Evolutionary conservation across 2,888 invertebrate genomes (phyloP).

Genomic region (Oxyscelio sp.): DNA sequence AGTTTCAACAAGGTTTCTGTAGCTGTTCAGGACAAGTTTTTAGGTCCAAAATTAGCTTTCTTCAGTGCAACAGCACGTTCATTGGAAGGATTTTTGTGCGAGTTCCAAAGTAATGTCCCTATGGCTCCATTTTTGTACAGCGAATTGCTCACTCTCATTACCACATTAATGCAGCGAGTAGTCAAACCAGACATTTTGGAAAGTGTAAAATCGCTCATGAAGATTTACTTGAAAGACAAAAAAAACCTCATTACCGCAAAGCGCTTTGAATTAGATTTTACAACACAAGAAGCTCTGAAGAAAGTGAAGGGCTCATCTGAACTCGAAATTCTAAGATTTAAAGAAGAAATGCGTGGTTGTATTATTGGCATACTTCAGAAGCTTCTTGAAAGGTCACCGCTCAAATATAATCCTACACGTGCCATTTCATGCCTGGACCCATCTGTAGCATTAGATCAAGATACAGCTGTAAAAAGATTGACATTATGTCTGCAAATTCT

Average conservation of each 20-base stretch:
- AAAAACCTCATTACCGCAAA: slow-evolving; percentile 51
- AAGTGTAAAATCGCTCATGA: slow-evolving; percentile 15
- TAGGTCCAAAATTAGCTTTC: slow-evolving; percentile 69
- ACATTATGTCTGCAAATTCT: slow-evolving; percentile 33
- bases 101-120: slow-evolving; percentile 72
- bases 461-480: slow-evolving; percentile 21
- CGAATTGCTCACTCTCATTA: slow-evolving; percentile 21
- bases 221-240: slow-evolving; percentile 40
- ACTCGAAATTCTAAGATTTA: slow-evolving; percentile 27
- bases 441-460: slow-evolving; percentile 12
- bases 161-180: slow-evolving; percentile 51
- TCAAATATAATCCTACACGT: slow-evolving; percentile 39
- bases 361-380: slow-evolving; percentile 33
- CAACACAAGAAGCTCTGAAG: slow-evolving; percentile 31
- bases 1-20: slow-evolving; percentile 63
- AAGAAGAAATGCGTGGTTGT: slow-evolving; percentile 37
- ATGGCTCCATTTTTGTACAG: slow-evolving; percentile 36
- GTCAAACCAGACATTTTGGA: slow-evolving; percentile 51
- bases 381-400: slow-evolving; percentile 37
- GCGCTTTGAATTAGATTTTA: slow-evolving; percentile 53
- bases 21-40: slow-evolving; percentile 46
- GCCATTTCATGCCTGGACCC: slow-evolving; percentile 52
- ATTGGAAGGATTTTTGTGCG: slow-evolving; percentile 71
- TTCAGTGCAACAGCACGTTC: slow-evolving; percentile 53
- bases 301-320: slow-evolving; percentile 50